phyloP scores from a whole-genome alignment of 1,140 invertebrate species.

The Aphis craccivora region DNA sequence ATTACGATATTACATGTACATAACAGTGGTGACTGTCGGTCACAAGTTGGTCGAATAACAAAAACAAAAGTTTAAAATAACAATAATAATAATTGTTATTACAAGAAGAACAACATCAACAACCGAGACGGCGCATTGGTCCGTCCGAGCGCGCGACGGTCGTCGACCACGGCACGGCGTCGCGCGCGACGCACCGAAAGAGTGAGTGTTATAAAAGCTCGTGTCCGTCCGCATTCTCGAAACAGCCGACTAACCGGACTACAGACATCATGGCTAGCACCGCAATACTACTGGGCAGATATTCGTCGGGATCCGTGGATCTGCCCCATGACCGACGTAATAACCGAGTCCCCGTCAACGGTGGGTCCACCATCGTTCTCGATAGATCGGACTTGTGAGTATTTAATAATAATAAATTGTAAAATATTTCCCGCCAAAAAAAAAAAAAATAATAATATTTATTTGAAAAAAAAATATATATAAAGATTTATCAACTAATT shows the following conservation, averaged over 20 bases:
- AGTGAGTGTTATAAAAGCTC: conserved; percentile 53
- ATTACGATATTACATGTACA: neutral
- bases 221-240: conserved; percentile 37
- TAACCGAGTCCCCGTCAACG: neutral
- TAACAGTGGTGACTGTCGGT: too few relatives aligned
- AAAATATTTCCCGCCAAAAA: neutral
- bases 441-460: neutral
- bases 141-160: neutral
- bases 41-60: neutral
- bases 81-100: neutral
- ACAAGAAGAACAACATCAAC: neutral
- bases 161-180: neutral
- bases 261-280: neutral
- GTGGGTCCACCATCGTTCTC: neutral
- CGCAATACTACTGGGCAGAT: neutral
- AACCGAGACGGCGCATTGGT: neutral
- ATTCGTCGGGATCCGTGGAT: neutral
- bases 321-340: neutral
- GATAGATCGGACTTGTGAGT: conserved; percentile 48
- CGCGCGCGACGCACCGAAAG: too few relatives aligned
- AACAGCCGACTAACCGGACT: neutral
- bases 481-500: too few relatives aligned
- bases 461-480: too few relatives aligned
- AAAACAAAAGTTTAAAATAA: neutral
- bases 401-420: neutral